These are phyloP conservation scores for Chrysotoxum bicinctum DNA, from an alignment of 2,888 invertebrate species.

Conservation along the genomic window DNA sequence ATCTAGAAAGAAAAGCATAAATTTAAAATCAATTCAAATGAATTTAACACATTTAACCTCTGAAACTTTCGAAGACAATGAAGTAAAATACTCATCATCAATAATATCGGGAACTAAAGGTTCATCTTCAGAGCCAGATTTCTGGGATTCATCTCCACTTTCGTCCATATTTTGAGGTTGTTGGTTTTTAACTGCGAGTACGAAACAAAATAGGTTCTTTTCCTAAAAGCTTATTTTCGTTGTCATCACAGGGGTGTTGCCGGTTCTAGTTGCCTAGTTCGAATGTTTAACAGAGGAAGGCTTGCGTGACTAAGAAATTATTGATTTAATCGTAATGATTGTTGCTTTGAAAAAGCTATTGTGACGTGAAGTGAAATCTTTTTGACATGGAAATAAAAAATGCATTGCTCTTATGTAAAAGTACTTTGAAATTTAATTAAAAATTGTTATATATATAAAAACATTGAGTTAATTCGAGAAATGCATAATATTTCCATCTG, in stretches of 20 bases:
- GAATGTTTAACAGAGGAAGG: not conserved
- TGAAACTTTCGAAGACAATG: slow-evolving; percentile 77
- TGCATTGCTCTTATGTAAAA: too few species aligned
- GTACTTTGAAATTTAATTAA: too few species aligned
- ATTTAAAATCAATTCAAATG: too few species aligned
- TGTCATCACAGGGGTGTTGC: slow-evolving; percentile 17
- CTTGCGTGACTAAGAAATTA: not conserved
- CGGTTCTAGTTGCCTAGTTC: not conserved
- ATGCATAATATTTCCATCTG: too few species aligned
- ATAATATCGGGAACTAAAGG: slow-evolving; percentile 80
- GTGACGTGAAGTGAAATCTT: too few species aligned
- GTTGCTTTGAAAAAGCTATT: not conserved
- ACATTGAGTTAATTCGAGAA: too few species aligned
- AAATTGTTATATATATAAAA: too few species aligned
- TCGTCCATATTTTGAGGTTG: slow-evolving; percentile 43
- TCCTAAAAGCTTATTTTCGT: slow-evolving; percentile 3
- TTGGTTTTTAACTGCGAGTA: not conserved
- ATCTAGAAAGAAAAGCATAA: too few species aligned
- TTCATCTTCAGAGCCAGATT: slow-evolving; percentile 80
- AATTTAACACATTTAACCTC: too few species aligned
- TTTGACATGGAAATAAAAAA: too few species aligned
- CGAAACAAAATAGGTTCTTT: not conserved
- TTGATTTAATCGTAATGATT: not conserved
- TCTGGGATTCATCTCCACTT: slow-evolving; percentile 76
- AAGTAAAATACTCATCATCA: slow-evolving; percentile 79